A percentile compares a stretch with the other conserved stretches of the same genome.
Conservation (phyloP, 2,797 vertebrate genomes). For the Etheostoma nigrum region DNA sequence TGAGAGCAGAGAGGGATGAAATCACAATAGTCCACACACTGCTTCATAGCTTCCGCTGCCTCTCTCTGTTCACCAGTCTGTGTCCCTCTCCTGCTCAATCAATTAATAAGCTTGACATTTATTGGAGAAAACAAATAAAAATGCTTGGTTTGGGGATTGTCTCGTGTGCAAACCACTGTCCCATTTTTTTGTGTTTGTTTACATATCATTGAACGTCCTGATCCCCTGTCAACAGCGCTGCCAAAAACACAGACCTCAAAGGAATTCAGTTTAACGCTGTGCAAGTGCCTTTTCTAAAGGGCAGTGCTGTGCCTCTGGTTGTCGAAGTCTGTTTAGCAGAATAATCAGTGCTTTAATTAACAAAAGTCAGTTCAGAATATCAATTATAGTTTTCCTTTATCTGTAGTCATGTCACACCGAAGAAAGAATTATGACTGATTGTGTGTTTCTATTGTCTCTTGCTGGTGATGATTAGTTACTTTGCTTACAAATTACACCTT, state of each 20-base stretch:
- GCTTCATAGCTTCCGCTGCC: constrained; percentile 14
- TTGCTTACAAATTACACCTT: constrained; percentile 66
- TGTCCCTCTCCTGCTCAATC: constrained; percentile 44
- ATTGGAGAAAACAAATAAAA: constrained; percentile 62
- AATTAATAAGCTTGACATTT: constrained; percentile 76
- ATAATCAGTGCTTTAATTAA: constrained; percentile 85
- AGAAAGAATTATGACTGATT: constrained; percentile 79
- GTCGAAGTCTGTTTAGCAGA: constrained; percentile 78
- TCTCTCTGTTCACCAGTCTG: constrained; percentile 8
- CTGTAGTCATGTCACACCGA: constrained; percentile 73
- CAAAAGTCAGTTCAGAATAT: constrained; percentile 81
- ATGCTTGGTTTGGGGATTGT: constrained; percentile 47
- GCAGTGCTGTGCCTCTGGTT: constrained; percentile 71
- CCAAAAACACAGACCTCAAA: constrained; percentile 59
- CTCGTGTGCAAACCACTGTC: constrained; percentile 52
- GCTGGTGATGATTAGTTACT: constrained; percentile 70
- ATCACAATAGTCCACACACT: constrained; percentile 28
- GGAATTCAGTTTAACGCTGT: constrained; percentile 62
- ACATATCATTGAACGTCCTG: constrained; percentile 56
- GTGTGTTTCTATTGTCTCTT: constrained; percentile 70
- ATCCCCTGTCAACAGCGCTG: constrained; percentile 48
- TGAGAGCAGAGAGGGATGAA: constrained; percentile 30
- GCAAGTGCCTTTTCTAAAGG: constrained; percentile 76
- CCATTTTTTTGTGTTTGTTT: constrained; percentile 64
- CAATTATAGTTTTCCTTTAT: constrained; percentile 78